Evolutionary conservation across 2,797 vertebrate genomes (phyloP).

Genomic region (Pelochelys cantorii): DNA sequence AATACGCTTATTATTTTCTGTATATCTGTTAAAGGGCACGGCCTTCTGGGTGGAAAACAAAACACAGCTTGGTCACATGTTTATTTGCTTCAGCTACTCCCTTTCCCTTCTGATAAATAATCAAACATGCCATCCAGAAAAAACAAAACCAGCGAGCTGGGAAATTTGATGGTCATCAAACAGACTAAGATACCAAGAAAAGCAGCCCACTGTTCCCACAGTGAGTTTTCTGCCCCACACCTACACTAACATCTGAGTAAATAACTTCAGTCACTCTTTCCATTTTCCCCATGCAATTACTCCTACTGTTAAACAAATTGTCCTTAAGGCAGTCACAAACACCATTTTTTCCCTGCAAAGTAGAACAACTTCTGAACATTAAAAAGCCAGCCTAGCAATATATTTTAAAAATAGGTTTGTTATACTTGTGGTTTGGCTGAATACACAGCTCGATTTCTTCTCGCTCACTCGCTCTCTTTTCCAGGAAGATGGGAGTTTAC

Average conservation of each 20-base stretch:
- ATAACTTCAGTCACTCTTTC: constrained; percentile 96
- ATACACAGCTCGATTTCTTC: constrained; percentile 60
- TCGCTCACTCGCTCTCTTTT: constrained; percentile 31
- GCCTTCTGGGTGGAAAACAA: constrained; percentile 95
- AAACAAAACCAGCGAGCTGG: constrained; percentile 92
- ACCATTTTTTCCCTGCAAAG: constrained; percentile 75
- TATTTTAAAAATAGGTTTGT: constrained; percentile 72
- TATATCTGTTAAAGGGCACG: constrained; percentile 91
- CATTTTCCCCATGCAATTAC: constrained; percentile 92
- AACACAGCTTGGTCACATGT: constrained; percentile 94
- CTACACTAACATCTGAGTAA: constrained; percentile 98
- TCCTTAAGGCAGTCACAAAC: constrained; percentile 84
- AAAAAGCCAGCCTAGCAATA: constrained; percentile 70
- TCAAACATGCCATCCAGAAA: constrained; percentile 97
- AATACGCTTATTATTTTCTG: constrained; percentile 89
- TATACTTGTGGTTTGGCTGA: constrained; percentile 70
- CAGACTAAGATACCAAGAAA: constrained; percentile 92
- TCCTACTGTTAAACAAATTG: constrained; percentile 96
- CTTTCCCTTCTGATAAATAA: constrained; percentile 98
- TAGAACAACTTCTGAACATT: constrained; percentile 80
- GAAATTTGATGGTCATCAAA: constrained; percentile 91
- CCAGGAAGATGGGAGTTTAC: constrained; percentile 67
- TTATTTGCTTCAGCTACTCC: constrained; percentile 95
- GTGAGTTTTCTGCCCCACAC: constrained; percentile 91
- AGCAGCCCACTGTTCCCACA: constrained; percentile 94